Conservation (phyloP, 35 echinoderm and acorn worm genomes). For the Apostichopus japonicus region DNA sequence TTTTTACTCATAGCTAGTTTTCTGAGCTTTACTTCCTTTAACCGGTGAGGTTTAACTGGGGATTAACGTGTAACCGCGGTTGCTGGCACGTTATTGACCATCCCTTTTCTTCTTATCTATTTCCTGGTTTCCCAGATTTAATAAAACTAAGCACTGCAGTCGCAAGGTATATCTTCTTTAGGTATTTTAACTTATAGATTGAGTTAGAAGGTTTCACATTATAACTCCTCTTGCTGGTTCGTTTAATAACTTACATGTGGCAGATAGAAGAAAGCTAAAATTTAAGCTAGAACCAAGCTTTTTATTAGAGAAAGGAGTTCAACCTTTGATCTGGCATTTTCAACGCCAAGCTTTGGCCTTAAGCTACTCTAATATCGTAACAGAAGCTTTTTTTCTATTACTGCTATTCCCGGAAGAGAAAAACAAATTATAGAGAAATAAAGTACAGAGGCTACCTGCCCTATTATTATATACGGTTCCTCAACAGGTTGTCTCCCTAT, state of each 20-base stretch:
- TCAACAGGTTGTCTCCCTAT: slow-evolving; percentile 81
- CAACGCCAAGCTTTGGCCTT: slow-evolving; percentile 80
- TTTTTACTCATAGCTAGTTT: neutral
- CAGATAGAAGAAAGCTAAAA: slow-evolving; percentile 41
- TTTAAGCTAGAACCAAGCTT: slow-evolving; percentile 72
- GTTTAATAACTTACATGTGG: slow-evolving; percentile 62
- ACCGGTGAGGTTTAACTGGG: slow-evolving; percentile 53
- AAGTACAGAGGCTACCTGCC: slow-evolving; percentile 53
- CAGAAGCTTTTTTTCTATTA: slow-evolving; percentile 60
- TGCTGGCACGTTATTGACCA: slow-evolving; percentile 79
- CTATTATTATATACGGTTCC: slow-evolving; percentile 64
- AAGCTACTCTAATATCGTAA: slow-evolving; percentile 67
- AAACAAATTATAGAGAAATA: slow-evolving; percentile 61
- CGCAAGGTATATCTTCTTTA: neutral
- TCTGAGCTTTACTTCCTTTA: slow-evolving; percentile 21
- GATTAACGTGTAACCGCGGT: slow-evolving; percentile 78
- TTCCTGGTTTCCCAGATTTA: slow-evolving; percentile 64
- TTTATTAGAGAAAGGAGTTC: slow-evolving; percentile 71
- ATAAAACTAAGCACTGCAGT: slow-evolving; percentile 68
- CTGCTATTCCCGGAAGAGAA: slow-evolving; percentile 14
- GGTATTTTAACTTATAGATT: slow-evolving; percentile 3
- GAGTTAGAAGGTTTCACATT: neutral
- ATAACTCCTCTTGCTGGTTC: neutral
- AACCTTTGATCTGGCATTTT: slow-evolving; percentile 78
- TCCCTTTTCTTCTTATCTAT: slow-evolving; percentile 10